A percentile compares a stretch with the other conserved stretches of the same genome.
These are phyloP conservation scores for Cantharis lateralis DNA, from an alignment of 2,888 invertebrate genomes.

Conservation along the genomic window DNA sequence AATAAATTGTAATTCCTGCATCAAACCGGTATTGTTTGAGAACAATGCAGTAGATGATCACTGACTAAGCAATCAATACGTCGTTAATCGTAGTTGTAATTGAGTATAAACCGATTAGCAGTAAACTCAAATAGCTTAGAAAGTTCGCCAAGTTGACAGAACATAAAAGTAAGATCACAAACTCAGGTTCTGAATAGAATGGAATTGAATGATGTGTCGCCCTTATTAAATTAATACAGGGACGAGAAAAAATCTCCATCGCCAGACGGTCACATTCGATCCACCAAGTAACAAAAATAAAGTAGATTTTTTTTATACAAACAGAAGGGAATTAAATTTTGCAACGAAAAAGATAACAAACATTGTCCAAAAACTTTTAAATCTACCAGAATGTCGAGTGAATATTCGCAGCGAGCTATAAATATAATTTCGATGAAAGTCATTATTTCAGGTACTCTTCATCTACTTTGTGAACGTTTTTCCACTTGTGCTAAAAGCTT, in stretches of 20 bases:
- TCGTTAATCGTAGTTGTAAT: not conserved
- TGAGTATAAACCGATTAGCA: not conserved
- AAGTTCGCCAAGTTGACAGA: not conserved
- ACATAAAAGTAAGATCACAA: not conserved
- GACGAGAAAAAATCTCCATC: no score
- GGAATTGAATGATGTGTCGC: not conserved
- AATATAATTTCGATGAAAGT: conserved; percentile 3
- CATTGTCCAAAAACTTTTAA: not conserved
- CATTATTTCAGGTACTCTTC: not conserved
- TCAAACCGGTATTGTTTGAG: not conserved
- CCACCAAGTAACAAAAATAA: no score
- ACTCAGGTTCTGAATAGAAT: not conserved
- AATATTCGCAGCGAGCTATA: not conserved
- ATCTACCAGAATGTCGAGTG: not conserved
- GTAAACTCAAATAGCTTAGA: not conserved
- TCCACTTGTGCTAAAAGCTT: not conserved
- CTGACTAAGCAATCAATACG: not conserved
- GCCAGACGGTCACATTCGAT: no score
- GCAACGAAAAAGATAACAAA: not conserved
- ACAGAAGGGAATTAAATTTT: not conserved
- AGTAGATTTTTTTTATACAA: not conserved
- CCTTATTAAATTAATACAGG: no score
- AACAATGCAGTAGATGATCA: not conserved
- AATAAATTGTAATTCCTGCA: not conserved
- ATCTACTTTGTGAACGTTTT: not conserved